Evolutionary conservation across 2,113 vertebrate species (phyloP).

Genomic region (Phaethornis superciliosus): DNA sequence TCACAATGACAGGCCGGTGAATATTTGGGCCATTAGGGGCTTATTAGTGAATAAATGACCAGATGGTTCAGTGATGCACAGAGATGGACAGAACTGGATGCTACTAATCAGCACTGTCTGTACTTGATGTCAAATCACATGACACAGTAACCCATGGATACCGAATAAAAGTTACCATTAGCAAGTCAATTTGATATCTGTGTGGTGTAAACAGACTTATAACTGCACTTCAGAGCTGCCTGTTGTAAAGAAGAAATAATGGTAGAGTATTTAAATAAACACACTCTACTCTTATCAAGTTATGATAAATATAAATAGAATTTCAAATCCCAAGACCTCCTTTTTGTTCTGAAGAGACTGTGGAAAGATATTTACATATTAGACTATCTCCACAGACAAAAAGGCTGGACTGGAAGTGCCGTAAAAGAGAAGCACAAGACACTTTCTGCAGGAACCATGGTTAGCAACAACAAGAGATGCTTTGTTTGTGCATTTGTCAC

Average conservation of each 20-base stretch:
- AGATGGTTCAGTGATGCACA: constrained; percentile 99
- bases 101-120: constrained; percentile 99
- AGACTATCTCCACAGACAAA: constrained; percentile 51
- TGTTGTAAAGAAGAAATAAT: constrained; percentile 77
- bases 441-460: background rate
- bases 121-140: constrained; percentile 99
- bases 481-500: background rate
- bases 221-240: constrained; percentile 81
- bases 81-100: constrained; percentile 99
- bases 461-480: background rate
- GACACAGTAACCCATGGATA: constrained; percentile 99
- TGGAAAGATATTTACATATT: constrained; percentile 14
- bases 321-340: constrained; percentile 45
- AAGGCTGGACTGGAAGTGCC: background rate
- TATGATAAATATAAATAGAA: constrained; percentile 73
- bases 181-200: constrained; percentile 99
- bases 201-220: constrained; percentile 96
- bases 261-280: constrained; percentile 73
- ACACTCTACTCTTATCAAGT: constrained; percentile 61
- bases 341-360: constrained; percentile 49
- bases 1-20: constrained; percentile 99
- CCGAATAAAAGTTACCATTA: constrained; percentile 99
- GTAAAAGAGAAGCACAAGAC: constrained; percentile 1
- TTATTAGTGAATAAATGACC: constrained; percentile 99
- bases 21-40: constrained; percentile 99